A percentile compares a stretch with the other conserved stretches of the same genome.
Conservation (phyloP, 1,140 invertebrate species). For the Bradynema listronoti region DNA sequence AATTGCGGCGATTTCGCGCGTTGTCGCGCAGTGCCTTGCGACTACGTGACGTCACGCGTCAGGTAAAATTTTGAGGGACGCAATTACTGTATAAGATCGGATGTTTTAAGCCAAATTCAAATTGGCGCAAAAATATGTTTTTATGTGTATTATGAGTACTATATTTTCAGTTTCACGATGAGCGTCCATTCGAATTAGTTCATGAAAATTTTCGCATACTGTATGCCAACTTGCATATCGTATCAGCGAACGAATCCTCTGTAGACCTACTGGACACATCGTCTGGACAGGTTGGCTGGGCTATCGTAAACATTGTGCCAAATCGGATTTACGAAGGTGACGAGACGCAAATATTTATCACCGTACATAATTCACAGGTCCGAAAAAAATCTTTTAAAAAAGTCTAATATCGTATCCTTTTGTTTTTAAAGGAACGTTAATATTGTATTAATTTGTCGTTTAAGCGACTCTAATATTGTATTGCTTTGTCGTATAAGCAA, state of each 20-base stretch:
- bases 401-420: too few species aligned
- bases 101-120: background rate
- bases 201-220: slow-evolving; percentile 2
- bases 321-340: slow-evolving; percentile 6
- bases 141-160: background rate
- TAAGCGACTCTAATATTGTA: too few species aligned
- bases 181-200: background rate
- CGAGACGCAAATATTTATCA: slow-evolving; percentile 4
- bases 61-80: background rate
- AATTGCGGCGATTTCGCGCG: background rate
- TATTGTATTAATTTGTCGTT: too few species aligned
- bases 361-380: background rate
- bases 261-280: background rate
- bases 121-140: background rate
- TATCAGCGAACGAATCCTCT: too few species aligned
- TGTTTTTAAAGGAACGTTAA: too few species aligned
- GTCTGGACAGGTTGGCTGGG: background rate
- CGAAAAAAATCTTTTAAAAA: too few species aligned
- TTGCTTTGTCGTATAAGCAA: too few species aligned
- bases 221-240: background rate
- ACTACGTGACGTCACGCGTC: background rate
- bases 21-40: background rate
- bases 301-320: slow-evolving; percentile 10
- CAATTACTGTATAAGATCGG: background rate
- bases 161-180: slow-evolving; percentile 2